Base-by-base conservation (phyloP, 2,888 invertebrate genomes). In the Silvanus unidentatus region DNA sequence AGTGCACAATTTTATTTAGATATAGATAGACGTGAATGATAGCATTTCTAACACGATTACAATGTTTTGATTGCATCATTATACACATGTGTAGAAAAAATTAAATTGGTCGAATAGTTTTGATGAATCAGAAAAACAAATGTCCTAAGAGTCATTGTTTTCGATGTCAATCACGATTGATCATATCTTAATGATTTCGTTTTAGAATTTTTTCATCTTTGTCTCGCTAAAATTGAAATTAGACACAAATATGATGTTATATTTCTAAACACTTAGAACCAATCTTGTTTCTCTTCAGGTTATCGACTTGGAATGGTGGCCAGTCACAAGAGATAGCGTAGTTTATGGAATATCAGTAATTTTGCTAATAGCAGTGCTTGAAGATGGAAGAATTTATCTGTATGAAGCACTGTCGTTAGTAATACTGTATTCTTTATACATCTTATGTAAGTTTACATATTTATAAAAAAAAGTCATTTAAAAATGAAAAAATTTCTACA, bases 221-320 rank as follows among this genome's bases (percentile, higher is more conserved):
- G n/a, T n/a, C n/a, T n/a, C n/a, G n/a, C n/a, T 12, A 32, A 32
- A 12, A 32, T 32, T 22, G 22, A n/a, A n/a, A n/a, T n/a, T n/a
- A n/a, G n/a, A n/a, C 22, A 22, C 22, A 22, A 22, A 8, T 22
- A 22, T 8, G 22, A 22, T 22, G 22, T 22, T 5, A 22, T 22
- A 22, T 22, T 11, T 32, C 32, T 12, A 6, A 28, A 28, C 8
- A 32, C n/a, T 32, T 32, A 8, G n/a, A 22, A 32, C 32, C n/a
- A 9, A 8, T 47, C 9, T 50, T 51, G 57, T n/a, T n/a, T n/a
- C n/a, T n/a, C n/a, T 60, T 6, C 63, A 86, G 86, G 76, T 78
- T 15, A 72, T 86, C 52, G 75, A 81, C 39, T 68, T 86, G 57
- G 83, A 86, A 67, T 84, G 85, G 85, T 88, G 84, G 84, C 82